A percentile compares a stretch with the other conserved stretches of the same genome.
phyloP scores from a whole-genome alignment of 2,113 vertebrate genomes.

The Cryptotis parvus region DNA sequence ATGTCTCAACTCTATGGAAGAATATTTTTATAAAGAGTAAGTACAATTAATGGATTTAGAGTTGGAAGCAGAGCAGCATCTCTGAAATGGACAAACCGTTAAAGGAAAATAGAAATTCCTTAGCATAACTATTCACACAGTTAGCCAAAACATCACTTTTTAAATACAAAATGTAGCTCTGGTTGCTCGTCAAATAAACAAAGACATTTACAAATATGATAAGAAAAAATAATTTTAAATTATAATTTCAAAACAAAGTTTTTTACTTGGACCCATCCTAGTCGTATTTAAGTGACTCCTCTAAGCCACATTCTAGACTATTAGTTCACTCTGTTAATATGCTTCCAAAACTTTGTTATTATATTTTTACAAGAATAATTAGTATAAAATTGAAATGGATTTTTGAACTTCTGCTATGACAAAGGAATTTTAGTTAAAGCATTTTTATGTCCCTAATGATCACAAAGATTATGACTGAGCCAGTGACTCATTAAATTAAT shows the following conservation, averaged over 20 bases:
- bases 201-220: background rate
- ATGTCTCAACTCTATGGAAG: no score
- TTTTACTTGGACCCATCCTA: background rate
- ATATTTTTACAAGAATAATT: background rate
- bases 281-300: background rate
- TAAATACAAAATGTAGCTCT: background rate
- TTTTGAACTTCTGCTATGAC: background rate
- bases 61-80: background rate
- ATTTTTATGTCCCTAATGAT: background rate
- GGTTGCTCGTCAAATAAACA: background rate
- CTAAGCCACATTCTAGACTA: background rate
- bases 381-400: background rate
- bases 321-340: background rate
- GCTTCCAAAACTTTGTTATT: constrained; percentile 2
- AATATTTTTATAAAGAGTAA: background rate
- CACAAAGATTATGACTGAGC: background rate
- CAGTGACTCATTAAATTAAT: background rate
- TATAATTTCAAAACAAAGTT: background rate
- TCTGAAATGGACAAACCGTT: constrained; percentile 7
- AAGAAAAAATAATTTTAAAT: background rate
- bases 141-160: background rate
- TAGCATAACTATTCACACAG: constrained; percentile 24
- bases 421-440: background rate
- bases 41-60: constrained; percentile 15
- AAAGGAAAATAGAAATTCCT: constrained; percentile 53